Evolutionary conservation across 2,888 invertebrate genomes (phyloP).

Genomic region (Xanthostigma xanthostigma): DNA sequence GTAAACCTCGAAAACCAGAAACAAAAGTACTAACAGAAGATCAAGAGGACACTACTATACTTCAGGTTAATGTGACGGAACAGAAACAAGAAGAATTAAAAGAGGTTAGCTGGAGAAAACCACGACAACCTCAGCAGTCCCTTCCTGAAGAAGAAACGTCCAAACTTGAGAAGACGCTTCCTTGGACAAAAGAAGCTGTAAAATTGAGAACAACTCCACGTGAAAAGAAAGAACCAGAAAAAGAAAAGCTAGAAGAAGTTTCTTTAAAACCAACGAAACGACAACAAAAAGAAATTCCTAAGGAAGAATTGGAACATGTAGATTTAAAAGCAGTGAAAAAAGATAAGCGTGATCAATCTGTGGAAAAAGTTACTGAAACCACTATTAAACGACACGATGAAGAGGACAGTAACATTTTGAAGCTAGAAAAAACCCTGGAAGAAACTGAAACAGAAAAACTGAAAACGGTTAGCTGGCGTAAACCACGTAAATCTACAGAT

Average conservation of each 20-base stretch:
- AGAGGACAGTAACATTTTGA: background rate
- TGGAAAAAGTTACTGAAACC: slow-evolving; percentile 5
- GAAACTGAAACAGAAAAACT: background rate
- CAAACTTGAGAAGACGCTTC: slow-evolving; percentile 21
- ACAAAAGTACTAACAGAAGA: slow-evolving; percentile 7
- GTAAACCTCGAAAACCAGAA: slow-evolving; percentile 14
- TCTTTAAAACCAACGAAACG: slow-evolving; percentile 33
- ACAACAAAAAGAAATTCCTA: slow-evolving; percentile 23
- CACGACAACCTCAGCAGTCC: slow-evolving; percentile 1
- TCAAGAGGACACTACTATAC: slow-evolving; percentile 7
- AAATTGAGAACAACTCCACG: slow-evolving; percentile 26
- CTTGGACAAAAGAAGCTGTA: slow-evolving; percentile 34
- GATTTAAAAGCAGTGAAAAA: slow-evolving; percentile 37
- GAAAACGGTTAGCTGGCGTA: background rate
- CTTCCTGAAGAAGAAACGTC: slow-evolving; percentile 19
- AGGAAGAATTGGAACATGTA: slow-evolving; percentile 27
- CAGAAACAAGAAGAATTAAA: slow-evolving; percentile 1
- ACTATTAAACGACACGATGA: slow-evolving; percentile 6
- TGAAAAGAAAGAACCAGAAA: slow-evolving; percentile 23
- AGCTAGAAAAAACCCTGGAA: background rate
- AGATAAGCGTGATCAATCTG: slow-evolving; percentile 5
- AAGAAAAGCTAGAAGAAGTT: slow-evolving; percentile 29
- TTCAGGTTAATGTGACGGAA: slow-evolving; percentile 8
- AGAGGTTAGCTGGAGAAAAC: slow-evolving; percentile 5
- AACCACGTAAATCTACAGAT: slow-evolving; percentile 5